Conservation (phyloP, 2,113 vertebrate genomes). For the Eudyptes chrysolophus region DNA sequence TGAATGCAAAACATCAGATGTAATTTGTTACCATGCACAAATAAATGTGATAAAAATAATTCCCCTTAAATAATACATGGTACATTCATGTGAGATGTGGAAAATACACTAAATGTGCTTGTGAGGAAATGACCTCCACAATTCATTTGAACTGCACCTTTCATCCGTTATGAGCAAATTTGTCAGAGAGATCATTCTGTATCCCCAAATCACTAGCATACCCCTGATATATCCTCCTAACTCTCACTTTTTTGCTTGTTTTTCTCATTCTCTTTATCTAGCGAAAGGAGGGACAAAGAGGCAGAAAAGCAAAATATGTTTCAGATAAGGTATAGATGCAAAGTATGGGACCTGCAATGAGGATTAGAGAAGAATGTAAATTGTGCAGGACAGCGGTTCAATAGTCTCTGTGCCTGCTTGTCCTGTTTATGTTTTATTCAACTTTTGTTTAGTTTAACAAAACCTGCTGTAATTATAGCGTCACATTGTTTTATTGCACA, state of each 20-base stretch:
- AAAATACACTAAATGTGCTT: background rate
- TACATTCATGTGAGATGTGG: background rate
- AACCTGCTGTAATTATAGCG: background rate
- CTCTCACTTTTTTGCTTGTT: background rate
- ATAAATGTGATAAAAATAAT: background rate
- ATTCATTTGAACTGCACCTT: background rate
- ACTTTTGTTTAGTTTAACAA: background rate
- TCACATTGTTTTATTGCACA: background rate
- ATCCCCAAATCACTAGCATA: background rate
- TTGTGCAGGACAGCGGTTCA: background rate
- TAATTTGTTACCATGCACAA: background rate
- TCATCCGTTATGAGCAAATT: background rate
- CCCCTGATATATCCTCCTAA: background rate
- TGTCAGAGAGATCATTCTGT: background rate
- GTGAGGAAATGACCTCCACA: background rate
- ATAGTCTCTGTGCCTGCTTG: background rate
- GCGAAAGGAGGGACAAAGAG: background rate
- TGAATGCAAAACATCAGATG: background rate
- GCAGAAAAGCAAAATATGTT: background rate
- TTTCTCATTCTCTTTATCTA: background rate
- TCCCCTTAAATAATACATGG: background rate
- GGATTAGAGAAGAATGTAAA: background rate
- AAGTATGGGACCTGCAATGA: rapidly evolving
- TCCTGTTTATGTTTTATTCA: background rate
- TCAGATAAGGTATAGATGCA: background rate